Evolutionary conservation across 1,140 invertebrate genomes (phyloP), one percentile per base, ranked within the genome.

Genomic region (Neomicropteryx cornuta): DNA sequence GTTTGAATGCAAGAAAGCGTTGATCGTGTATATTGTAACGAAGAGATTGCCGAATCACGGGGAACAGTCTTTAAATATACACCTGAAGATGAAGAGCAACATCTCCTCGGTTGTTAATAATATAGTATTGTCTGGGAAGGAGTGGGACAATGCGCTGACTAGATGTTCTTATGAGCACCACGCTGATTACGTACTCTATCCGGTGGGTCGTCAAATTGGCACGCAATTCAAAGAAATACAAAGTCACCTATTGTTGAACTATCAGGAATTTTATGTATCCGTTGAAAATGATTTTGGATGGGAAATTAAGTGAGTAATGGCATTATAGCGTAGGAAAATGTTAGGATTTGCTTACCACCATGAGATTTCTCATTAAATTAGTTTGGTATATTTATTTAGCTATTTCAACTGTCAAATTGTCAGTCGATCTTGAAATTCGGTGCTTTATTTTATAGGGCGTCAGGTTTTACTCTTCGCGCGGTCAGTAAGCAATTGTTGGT

Each of bases 261-360:
- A 61, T 43, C 49, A 62, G 1, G 52, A 42, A 8, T 66, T 60
- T 49, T 68, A 68, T 36, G 50, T 62, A 35, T 55, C 62, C 1
- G 37, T 58, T 18, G 51, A 53, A 13, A 64, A 65, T 39, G 38
- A 40, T 2, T 58, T 46, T 31, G 50, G 47, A 1, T 68, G 65
- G 65, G 46, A 42, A 35, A 56, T 66, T 3, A 60, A 58, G 65
- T 68, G 8, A 33, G 51, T 33, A n/a, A n/a, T n/a, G n/a, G n/a
- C n/a, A n/a, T n/a, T n/a, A n/a, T n/a, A n/a, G n/a, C n/a, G n/a
- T n/a, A n/a, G n/a, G n/a, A n/a, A n/a, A n/a, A n/a, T n/a, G n/a
- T n/a, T n/a, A n/a, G n/a, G n/a, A n/a, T n/a, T n/a, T n/a, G n/a
- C n/a, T n/a, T n/a, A n/a, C n/a, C n/a, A n/a, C n/a, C n/a, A n/a